A percentile compares a stretch with the other conserved stretches of the same genome.
These are phyloP conservation scores for Phaonia tiefii DNA, from an alignment of 2,888 invertebrate genomes.

Conservation along the genomic window DNA sequence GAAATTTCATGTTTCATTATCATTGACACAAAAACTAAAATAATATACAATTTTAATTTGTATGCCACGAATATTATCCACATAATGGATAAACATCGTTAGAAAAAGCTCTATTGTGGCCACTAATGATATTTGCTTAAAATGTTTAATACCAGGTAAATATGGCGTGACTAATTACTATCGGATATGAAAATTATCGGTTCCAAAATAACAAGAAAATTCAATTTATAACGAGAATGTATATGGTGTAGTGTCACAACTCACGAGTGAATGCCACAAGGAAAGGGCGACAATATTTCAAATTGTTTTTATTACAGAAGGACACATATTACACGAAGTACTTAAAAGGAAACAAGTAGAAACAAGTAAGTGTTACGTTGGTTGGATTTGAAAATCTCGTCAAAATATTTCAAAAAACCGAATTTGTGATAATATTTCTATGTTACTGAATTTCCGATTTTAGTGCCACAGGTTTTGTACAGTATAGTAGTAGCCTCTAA, in stretches of 20 bases:
- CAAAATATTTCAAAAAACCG: too few species aligned
- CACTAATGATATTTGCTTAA: slow-evolving; percentile 68
- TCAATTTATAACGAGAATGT: slow-evolving; percentile 53
- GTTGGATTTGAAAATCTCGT: too few species aligned
- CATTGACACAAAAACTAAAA: slow-evolving; percentile 25
- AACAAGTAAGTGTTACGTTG: too few species aligned
- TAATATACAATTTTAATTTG: neutral
- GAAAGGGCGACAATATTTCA: slow-evolving; percentile 27
- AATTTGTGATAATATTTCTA: too few species aligned
- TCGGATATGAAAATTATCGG: slow-evolving; percentile 38
- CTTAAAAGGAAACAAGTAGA: too few species aligned
- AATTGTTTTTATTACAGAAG: slow-evolving; percentile 2
- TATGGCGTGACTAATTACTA: slow-evolving; percentile 65
- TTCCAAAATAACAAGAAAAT: slow-evolving; percentile 41
- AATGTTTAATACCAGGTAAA: slow-evolving; percentile 36
- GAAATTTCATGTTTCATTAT: slow-evolving; percentile 13
- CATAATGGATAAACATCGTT: slow-evolving; percentile 16
- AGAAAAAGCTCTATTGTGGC: slow-evolving; percentile 34
- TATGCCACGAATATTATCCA: neutral
- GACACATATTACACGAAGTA: neutral
- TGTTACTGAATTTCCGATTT: too few species aligned
- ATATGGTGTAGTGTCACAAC: too few species aligned
- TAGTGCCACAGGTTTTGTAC: too few species aligned
- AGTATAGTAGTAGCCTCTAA: too few species aligned
- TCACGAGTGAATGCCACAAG: too few species aligned